Evolutionary conservation across 2,797 vertebrate species (phyloP), one percentile per base, ranked within the genome.

Genomic region (Chelon labrosus): DNA sequence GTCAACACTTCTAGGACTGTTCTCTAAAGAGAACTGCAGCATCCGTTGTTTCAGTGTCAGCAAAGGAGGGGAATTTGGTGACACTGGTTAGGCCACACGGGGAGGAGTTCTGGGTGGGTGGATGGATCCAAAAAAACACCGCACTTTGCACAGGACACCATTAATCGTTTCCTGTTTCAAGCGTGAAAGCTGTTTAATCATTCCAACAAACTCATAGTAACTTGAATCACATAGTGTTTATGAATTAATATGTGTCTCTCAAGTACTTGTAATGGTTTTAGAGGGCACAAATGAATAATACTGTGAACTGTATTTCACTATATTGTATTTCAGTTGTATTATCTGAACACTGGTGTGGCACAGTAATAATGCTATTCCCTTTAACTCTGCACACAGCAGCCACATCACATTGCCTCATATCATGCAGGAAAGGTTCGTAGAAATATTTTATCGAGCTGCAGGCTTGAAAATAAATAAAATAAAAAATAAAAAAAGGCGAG

Each of bases 111-210:
- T 35, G 25, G 22, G 31, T 17, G 0, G 54, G 56, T 42, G 17
- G 39, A 61, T 51, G 49, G 39, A 38, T 64, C 61, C 51, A 64
- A 20, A 41, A 64, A n/a, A 63, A 63, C 62, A 27, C 0, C 57
- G 44, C 20, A 7, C 31, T 31, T 31, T 31, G 31, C 39, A 35
- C 27, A 44, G 31, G 38, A 52, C 47, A 20, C 47, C 49, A 41
- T 1, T 35, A 27, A 22, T 70, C 17, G 17, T 54, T 70, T 47
- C 38, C 17, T 38, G 50, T 70, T 42, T 52, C 49, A 41, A 58
- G n/a, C 55, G 31, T 59, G 22, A 52, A 41, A 16, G 6, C n/a
- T 16, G 7, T 31, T 53, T 16, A 14, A 3, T 7, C 25, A 16
- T 27, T 1, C 25, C 22, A 12, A 27, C 14, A 27, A 31, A 49